A percentile compares a stretch with the other conserved stretches of the same genome.
phyloP scores from a whole-genome alignment of 2,113 vertebrate species.

The Neodontobutis hainanensis region DNA sequence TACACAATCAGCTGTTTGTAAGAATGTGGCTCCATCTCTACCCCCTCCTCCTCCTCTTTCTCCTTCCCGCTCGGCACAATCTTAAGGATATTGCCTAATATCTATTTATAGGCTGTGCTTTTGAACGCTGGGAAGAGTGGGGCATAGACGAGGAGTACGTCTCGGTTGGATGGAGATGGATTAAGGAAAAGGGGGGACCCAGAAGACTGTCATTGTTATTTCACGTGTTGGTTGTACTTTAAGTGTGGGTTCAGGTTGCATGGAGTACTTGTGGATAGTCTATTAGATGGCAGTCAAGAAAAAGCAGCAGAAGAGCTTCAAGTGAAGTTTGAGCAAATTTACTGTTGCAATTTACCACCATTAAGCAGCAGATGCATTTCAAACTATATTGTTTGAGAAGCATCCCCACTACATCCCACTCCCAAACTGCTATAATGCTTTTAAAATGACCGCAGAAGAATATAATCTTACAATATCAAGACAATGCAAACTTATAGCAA shows the following conservation, averaged over 20 bases:
- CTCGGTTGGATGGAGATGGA: conserved; percentile 16
- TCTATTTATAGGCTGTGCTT: conserved; percentile 72
- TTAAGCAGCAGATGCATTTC: no score
- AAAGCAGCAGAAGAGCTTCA: background rate
- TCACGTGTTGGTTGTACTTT: conserved; percentile 1
- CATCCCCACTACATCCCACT: no score
- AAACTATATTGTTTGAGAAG: no score
- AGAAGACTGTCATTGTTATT: conserved; percentile 26
- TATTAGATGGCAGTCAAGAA: background rate
- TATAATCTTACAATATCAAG: no score
- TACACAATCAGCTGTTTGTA: conserved; percentile 75
- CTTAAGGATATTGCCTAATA: conserved; percentile 75
- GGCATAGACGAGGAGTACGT: conserved; percentile 37
- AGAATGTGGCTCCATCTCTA: conserved; percentile 55
- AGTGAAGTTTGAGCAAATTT: no score
- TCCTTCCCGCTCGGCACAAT: conserved; percentile 52
- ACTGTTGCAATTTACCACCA: no score
- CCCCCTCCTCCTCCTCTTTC: conserved; percentile 23
- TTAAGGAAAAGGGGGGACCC: conserved; percentile 16
- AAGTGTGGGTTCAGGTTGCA: conserved; percentile 3
- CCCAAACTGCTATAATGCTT: no score
- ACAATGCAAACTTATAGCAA: no score
- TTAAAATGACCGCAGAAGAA: no score
- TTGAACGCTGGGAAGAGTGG: conserved; percentile 63
- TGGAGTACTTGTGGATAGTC: conserved; percentile 1